Conservation (phyloP, 92 coral and sea anemone genomes). For the Desmophyllum pertusum region DNA sequence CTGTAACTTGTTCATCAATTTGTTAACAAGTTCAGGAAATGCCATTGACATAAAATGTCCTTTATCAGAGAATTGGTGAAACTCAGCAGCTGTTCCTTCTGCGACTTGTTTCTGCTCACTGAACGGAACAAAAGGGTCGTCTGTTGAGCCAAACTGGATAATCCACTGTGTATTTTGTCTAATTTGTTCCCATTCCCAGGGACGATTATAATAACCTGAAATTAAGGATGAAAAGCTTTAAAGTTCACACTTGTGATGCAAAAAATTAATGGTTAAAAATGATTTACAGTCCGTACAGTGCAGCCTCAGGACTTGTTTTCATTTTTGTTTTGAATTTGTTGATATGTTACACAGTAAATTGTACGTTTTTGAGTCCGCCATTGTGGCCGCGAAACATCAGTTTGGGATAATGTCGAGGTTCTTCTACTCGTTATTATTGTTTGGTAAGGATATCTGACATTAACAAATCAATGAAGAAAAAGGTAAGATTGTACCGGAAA, state of each 20-base stretch:
- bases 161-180: conserved; percentile 85
- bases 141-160: conserved; percentile 89
- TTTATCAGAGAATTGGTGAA: conserved; percentile 71
- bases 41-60: conserved; percentile 74
- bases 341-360: no score
- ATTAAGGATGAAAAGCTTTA: not conserved
- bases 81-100: conserved; percentile 69
- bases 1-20: conserved; percentile 57
- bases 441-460: no score
- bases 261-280: no score
- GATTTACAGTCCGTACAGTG: no score
- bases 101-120: conserved; percentile 84
- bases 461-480: no score
- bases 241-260: not conserved
- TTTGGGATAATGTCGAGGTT: no score
- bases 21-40: conserved; percentile 73
- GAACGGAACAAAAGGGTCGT: conserved; percentile 85
- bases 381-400: no score
- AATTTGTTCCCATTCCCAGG: conserved; percentile 83
- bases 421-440: no score
- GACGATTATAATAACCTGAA: conserved; percentile 83
- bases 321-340: no score
- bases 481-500: no score
- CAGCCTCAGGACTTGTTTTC: no score
- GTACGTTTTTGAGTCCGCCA: no score